Conservation (phyloP, 1,140 invertebrate genomes). For the Babylonia areolata region DNA sequence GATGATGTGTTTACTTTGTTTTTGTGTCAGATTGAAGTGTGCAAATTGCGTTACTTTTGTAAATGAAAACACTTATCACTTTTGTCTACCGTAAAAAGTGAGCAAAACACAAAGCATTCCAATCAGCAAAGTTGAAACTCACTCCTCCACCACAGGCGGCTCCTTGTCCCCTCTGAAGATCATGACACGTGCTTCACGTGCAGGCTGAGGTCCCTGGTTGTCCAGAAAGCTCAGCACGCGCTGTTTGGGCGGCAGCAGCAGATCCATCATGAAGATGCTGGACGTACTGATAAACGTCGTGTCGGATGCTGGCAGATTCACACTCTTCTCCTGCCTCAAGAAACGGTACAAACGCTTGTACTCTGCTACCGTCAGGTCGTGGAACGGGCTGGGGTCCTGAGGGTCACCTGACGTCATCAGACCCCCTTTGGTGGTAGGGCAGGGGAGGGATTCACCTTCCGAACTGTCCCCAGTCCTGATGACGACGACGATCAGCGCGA, state of each 20-base stretch:
- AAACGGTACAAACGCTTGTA: conserved; percentile 41
- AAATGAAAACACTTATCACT: too few relatives aligned
- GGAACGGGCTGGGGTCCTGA: conserved; percentile 49
- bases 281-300: conserved; percentile 47
- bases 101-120: too few relatives aligned
- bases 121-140: too few relatives aligned
- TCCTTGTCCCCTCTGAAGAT: conserved; percentile 55
- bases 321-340: conserved; percentile 15
- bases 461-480: background rate
- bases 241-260: conserved; percentile 54
- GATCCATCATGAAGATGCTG: conserved; percentile 61
- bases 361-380: conserved; percentile 50
- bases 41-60: too few relatives aligned
- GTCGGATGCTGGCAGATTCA: conserved; percentile 48
- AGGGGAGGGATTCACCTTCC: background rate
- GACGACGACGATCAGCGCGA: conserved; percentile 26
- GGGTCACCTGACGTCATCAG: conserved; percentile 37
- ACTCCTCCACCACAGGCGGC: conserved; percentile 61
- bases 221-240: conserved; percentile 59
- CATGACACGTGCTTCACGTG: conserved; percentile 58
- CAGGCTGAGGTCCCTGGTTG: conserved; percentile 45
- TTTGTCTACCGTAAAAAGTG: too few relatives aligned
- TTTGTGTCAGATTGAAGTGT: too few relatives aligned
- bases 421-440: conserved; percentile 22
- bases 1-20: too few relatives aligned